Percentiles rank a stretch among this genome's conserved stretches.
phyloP scores from a whole-genome alignment of 1,140 invertebrate species.

The Drosophila pandora region DNA sequence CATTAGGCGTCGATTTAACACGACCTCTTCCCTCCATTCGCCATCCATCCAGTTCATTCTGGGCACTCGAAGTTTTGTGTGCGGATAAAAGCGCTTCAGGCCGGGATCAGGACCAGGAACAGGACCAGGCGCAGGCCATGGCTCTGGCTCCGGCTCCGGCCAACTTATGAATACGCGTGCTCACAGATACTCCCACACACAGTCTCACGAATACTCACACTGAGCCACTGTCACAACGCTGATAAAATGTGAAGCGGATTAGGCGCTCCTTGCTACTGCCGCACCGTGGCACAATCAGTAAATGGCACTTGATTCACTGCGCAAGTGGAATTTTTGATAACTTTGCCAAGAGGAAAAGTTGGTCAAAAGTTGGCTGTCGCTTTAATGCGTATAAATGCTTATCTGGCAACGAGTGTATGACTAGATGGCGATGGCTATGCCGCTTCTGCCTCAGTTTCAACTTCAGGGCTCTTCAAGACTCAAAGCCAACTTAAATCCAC shows the following conservation, averaged over 20 bases:
- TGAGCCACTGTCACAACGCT: constrained; percentile 76
- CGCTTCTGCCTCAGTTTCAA: not conserved
- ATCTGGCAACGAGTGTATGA: constrained; percentile 61
- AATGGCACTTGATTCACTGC: constrained; percentile 81
- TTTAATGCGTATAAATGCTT: constrained; percentile 80
- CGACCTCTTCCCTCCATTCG: constrained; percentile 11
- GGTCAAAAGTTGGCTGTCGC: constrained; percentile 76
- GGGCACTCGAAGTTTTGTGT: constrained; percentile 54
- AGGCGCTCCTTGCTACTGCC: constrained; percentile 53
- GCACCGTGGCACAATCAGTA: constrained; percentile 73
- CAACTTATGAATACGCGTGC: constrained; percentile 76
- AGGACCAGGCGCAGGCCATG: constrained; percentile 2
- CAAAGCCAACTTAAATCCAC: constrained; percentile 77
- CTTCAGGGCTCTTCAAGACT: constrained; percentile 14
- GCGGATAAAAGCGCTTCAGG: constrained; percentile 76
- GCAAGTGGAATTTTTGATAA: constrained; percentile 83
- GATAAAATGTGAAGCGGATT: constrained; percentile 82
- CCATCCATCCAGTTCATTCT: constrained; percentile 8
- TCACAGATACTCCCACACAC: constrained; percentile 16
- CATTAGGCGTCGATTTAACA: constrained; percentile 79
- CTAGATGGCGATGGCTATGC: constrained; percentile 51
- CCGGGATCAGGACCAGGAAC: constrained; percentile 35
- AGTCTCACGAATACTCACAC: constrained; percentile 21
- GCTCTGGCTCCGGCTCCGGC: constrained; percentile 45
- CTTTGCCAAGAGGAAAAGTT: constrained; percentile 71